A percentile compares a stretch with the other conserved stretches of the same genome.
Conservation (phyloP, 2,113 vertebrate genomes). For the Otolemur garnettii region DNA sequence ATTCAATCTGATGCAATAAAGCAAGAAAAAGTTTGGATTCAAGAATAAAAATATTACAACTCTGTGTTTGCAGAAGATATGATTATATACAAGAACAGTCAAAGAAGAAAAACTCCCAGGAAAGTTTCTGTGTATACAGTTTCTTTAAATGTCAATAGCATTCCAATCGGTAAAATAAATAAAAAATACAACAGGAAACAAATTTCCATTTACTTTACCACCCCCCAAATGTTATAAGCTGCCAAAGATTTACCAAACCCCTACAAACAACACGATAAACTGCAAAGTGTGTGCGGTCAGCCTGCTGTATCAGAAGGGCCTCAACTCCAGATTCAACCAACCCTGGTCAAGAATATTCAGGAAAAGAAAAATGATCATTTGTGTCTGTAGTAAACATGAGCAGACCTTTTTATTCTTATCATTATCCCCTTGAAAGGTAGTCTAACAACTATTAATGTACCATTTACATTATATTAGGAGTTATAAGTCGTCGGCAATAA, state of each 20-base stretch:
- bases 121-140: background rate
- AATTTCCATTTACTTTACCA: background rate
- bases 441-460: background rate
- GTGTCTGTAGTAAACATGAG: background rate
- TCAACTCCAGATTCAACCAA: background rate
- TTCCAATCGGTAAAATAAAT: background rate
- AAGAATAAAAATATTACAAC: background rate
- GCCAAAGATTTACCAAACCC: background rate
- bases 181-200: background rate
- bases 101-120: background rate
- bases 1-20: background rate
- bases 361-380: background rate
- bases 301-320: background rate
- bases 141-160: background rate
- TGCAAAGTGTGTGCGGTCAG: background rate
- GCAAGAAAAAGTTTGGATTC: background rate
- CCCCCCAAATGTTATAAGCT: rapidly evolving
- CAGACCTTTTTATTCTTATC: background rate
- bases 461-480: background rate
- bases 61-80: background rate
- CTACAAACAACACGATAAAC: background rate
- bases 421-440: background rate
- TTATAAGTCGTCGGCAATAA: background rate
- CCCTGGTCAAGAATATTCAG: background rate
- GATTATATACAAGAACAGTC: background rate